A percentile compares a stretch with the other conserved stretches of the same genome.
Evolutionary conservation across 2,888 invertebrate species (phyloP).

Genomic region (Alloplasta piceator): DNA sequence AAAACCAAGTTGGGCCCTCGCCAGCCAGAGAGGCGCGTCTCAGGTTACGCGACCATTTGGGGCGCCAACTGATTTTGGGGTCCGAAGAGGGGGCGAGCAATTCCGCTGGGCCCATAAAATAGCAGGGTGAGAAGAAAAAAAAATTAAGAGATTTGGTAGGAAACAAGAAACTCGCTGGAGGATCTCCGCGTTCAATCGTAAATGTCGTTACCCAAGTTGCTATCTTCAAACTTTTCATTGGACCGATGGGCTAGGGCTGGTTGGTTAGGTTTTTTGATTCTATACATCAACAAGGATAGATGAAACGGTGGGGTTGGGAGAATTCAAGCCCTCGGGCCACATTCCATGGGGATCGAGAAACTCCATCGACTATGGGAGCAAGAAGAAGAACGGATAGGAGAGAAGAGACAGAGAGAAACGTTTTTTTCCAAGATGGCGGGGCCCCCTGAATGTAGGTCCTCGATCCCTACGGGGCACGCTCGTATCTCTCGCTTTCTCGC

Average conservation of each 20-base stretch:
- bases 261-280: slow-evolving; percentile 25
- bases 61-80: slow-evolving; percentile 78
- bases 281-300: slow-evolving; percentile 23
- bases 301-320: slow-evolving; percentile 64
- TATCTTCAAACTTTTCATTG: slow-evolving; percentile 25
- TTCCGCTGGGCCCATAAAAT: slow-evolving; percentile 43
- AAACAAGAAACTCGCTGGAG: slow-evolving; percentile 30
- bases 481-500: slow-evolving; percentile 55
- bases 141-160: slow-evolving; percentile 53
- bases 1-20: slow-evolving; percentile 64
- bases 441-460: slow-evolving; percentile 82
- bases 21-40: slow-evolving; percentile 77
- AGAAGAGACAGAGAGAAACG: slow-evolving; percentile 8
- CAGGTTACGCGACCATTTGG: slow-evolving; percentile 83
- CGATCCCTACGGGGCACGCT: slow-evolving; percentile 74
- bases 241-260: slow-evolving; percentile 24
- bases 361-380: not conserved
- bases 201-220: not conserved
- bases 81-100: slow-evolving; percentile 60
- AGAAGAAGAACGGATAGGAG: slow-evolving; percentile 5
- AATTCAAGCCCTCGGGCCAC: slow-evolving; percentile 76
- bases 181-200: not conserved
- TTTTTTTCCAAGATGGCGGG: slow-evolving; percentile 80
- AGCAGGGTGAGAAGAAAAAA: slow-evolving; percentile 42
- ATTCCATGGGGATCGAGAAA: slow-evolving; percentile 80